Evolutionary conservation across 2,888 invertebrate genomes (phyloP).

Genomic region (Aethes cnicana): DNA sequence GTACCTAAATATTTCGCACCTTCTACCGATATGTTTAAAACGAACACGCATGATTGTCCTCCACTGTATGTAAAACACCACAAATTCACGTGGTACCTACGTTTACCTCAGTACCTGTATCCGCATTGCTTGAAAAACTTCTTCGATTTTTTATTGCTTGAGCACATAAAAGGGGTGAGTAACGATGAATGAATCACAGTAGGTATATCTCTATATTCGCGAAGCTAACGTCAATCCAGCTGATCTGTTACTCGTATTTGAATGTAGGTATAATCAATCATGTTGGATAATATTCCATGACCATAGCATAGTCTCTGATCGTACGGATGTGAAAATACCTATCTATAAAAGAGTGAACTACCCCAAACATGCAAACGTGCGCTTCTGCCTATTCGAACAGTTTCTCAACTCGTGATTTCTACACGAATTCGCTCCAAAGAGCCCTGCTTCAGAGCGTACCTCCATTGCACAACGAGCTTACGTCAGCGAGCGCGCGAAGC

Average conservation of each 20-base stretch:
- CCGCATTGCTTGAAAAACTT: too few relatives aligned
- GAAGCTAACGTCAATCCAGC: neutral
- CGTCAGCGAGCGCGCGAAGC: slow-evolving; percentile 78
- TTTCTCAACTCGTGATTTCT: slow-evolving; percentile 79
- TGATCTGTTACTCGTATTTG: too few relatives aligned
- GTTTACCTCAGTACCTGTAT: too few relatives aligned
- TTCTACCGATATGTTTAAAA: too few relatives aligned
- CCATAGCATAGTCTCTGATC: slow-evolving; percentile 23
- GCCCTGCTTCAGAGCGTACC: slow-evolving; percentile 75
- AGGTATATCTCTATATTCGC: too few relatives aligned
- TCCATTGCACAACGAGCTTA: slow-evolving; percentile 82
- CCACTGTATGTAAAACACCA: too few relatives aligned
- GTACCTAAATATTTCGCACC: too few relatives aligned
- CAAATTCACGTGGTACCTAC: too few relatives aligned
- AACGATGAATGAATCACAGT: neutral
- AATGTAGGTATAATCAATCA: too few relatives aligned
- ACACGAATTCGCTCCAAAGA: slow-evolving; percentile 73
- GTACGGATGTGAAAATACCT: too few relatives aligned
- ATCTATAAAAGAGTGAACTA: neutral
- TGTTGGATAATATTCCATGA: too few relatives aligned
- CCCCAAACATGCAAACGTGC: slow-evolving; percentile 47
- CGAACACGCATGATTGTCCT: too few relatives aligned
- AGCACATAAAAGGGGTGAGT: slow-evolving; percentile 1
- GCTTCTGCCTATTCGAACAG: slow-evolving; percentile 63
- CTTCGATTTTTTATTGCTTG: neutral